phyloP scores from a whole-genome alignment of 1,140 invertebrate species.

The Atta colombica region DNA sequence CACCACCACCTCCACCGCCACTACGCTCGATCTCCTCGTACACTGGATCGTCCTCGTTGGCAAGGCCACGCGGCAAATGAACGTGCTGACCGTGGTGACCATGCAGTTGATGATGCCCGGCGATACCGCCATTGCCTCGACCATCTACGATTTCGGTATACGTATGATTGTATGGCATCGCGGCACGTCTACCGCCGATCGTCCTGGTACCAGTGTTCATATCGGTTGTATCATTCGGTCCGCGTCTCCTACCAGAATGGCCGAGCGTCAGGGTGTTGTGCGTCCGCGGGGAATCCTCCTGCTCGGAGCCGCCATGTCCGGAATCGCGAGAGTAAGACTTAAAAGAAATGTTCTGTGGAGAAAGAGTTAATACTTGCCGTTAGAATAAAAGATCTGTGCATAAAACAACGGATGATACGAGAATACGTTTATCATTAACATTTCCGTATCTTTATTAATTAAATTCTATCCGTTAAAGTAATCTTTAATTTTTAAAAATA shows the following conservation, averaged over 20 bases:
- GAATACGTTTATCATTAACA: neutral
- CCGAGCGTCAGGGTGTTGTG: constrained; percentile 86
- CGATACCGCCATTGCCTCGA: constrained; percentile 77
- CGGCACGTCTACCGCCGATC: constrained; percentile 81
- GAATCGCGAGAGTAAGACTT: constrained; percentile 90
- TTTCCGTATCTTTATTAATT: neutral
- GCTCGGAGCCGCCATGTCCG: constrained; percentile 89
- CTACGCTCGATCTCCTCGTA: constrained; percentile 93
- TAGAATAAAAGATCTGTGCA: constrained; percentile 1
- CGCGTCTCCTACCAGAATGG: constrained; percentile 77
- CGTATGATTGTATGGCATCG: constrained; percentile 89
- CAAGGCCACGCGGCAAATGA: constrained; percentile 77
- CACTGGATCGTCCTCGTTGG: constrained; percentile 91
- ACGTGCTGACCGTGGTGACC: constrained; percentile 80
- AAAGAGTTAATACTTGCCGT: constrained; percentile 67
- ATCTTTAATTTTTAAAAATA: neutral
- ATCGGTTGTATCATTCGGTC: constrained; percentile 80
- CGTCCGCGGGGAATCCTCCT: constrained; percentile 89
- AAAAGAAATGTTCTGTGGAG: constrained; percentile 91
- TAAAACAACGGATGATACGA: neutral
- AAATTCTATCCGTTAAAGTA: neutral
- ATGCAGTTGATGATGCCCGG: constrained; percentile 78
- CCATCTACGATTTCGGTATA: constrained; percentile 89
- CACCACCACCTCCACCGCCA: constrained; percentile 80
- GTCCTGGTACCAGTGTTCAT: constrained; percentile 76